Conservation (phyloP, 2,888 invertebrate species). For the Tipula unca region DNA sequence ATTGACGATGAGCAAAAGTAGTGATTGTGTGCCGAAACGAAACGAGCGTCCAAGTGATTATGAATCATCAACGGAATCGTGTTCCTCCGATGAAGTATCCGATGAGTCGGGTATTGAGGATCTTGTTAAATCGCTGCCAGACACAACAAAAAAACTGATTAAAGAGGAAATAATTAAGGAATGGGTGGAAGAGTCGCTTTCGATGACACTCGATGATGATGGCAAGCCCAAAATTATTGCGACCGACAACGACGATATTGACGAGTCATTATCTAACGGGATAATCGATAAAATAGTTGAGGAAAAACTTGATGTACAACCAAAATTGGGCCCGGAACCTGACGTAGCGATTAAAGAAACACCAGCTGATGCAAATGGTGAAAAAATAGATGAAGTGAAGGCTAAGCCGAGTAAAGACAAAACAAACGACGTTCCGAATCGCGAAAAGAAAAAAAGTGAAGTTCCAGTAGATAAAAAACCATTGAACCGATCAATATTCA, state of each 20-base stretch:
- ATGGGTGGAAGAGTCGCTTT: neutral
- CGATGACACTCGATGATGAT: neutral
- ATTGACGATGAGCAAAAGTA: constrained; percentile 1
- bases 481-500: constrained; percentile 42
- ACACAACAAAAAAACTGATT: neutral
- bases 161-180: neutral
- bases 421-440: constrained; percentile 33
- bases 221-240: neutral
- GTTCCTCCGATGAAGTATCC: constrained; percentile 20
- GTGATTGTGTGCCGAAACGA: neutral
- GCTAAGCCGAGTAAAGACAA: constrained; percentile 38
- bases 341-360: neutral
- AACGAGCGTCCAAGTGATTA: constrained; percentile 27
- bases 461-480: constrained; percentile 26
- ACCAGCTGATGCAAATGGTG: neutral
- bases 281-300: neutral
- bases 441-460: constrained; percentile 30
- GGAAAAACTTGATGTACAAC: neutral
- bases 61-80: constrained; percentile 39
- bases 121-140: constrained; percentile 18
- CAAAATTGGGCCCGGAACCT: neutral
- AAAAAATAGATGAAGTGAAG: constrained; percentile 27
- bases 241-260: neutral
- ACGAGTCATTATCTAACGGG: neutral
- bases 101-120: constrained; percentile 20